Evolutionary conservation across 2,797 vertebrate species (phyloP).

Genomic region (Coregonus ussuriensis): DNA sequence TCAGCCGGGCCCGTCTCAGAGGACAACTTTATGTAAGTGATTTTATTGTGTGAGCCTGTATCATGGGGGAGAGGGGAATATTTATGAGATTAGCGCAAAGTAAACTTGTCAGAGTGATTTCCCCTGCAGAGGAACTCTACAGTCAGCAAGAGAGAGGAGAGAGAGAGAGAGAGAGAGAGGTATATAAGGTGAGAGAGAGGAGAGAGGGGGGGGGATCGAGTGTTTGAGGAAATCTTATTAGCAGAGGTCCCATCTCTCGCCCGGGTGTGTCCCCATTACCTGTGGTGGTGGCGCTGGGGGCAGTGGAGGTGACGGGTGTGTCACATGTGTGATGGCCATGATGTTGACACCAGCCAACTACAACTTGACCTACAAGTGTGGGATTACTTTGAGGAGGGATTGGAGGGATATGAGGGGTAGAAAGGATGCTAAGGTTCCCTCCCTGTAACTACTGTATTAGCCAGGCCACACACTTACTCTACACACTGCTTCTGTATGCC

Average conservation of each 20-base stretch:
- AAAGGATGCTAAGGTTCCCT: not conserved
- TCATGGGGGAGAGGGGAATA: not conserved
- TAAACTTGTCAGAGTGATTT: not conserved
- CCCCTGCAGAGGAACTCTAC: no score
- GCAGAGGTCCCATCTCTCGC: no score
- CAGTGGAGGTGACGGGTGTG: no score
- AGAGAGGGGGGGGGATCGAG: slow-evolving; percentile 12
- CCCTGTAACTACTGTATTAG: not conserved
- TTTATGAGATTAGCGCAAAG: not conserved
- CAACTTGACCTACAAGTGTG: slow-evolving; percentile 13
- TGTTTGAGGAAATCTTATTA: no score
- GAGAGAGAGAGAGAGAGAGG: not conserved
- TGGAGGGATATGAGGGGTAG: slow-evolving; percentile 37
- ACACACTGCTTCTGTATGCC: not conserved
- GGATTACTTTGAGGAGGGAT: slow-evolving; percentile 27
- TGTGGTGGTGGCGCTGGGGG: no score
- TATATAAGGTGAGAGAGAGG: not conserved
- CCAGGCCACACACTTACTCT: not conserved
- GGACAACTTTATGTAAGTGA: slow-evolving; percentile 76
- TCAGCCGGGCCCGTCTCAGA: slow-evolving; percentile 53
- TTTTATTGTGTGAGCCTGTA: slow-evolving; percentile 71
- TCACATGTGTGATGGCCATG: no score
- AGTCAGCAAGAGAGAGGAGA: slow-evolving; percentile 19
- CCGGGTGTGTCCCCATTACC: no score
- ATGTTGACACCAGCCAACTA: no score